Evolutionary conservation across 1,140 invertebrate species (phyloP), one percentile per base, ranked within the genome.

Genomic region (Araneus ventricosus): DNA sequence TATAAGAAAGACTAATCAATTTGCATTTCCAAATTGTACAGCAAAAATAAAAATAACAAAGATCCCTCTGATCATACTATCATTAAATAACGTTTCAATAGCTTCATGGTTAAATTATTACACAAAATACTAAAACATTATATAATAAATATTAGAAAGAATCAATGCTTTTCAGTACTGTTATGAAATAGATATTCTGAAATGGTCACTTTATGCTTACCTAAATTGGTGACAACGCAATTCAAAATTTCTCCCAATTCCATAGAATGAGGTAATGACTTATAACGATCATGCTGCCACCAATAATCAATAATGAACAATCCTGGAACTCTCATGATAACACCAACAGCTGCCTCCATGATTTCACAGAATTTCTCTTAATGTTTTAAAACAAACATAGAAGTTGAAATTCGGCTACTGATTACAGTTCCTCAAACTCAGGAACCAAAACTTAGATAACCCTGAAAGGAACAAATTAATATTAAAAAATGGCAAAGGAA

Each of bases 241-340:
- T 94, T 94, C n/a, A 95, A 93, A 41, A 95, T 93, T 93, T 95
- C 95, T 52, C 92, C 89, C 87, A 94, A 94, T 37, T 94, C 94
- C 84, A 95, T 94, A 93, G 94, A 95, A 70, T 94, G 93, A 90
- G 94, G 95, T 79, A 94, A 90, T 22, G 94, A 95, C 82, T 95
- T 95, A 61, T 94, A 91, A 10, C 95, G 94, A 63, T 96, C 95
- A 94, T 95, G 95, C 82, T 95, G 95, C 94, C 95, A 96, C 95
- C 96, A 96, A 45, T 95, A 95, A 94, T 96, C 96, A 57, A 96
- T 95, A 4, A 96, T 95, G 94, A 96, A 96, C 14, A 96, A 95
- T 17, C 96, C 95, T 45, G 96, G 96, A 20, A 96, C 95, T 79
- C 96, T 94, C 39, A 96, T 94, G 37, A 96, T 95, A 17, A 96